Evolutionary conservation across 1,140 invertebrate species (phyloP), one percentile per base, ranked within the genome.

Genomic region (Tetramorium simillimum): DNA sequence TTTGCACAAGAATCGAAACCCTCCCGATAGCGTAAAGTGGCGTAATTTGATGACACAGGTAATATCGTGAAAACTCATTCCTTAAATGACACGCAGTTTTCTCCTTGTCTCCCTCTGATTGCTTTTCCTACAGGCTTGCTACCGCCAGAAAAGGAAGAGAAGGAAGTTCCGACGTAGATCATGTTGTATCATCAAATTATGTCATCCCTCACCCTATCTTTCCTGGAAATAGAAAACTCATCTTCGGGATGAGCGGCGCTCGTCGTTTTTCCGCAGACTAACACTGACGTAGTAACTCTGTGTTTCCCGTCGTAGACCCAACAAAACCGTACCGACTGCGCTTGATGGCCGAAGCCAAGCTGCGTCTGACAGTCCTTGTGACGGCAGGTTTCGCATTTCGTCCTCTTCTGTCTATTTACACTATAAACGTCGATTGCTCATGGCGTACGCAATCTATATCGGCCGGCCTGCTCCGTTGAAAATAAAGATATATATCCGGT

Each of bases 371-470:
- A 82, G 80, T 73, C 53, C 24, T 60, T 40, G 65, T 43, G 80
- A 73, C 53, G 70, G 53, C 53, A 82, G 69, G 40, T 75, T 73
- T 60, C 80, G 53, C 80, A 6, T 82, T 75, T 84, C 80, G 28
- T 82, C 69, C 69, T 81, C 46, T 73, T 62, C 80, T 60, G 43
- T 84, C 53, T 84, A 84, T 84, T 84, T 75, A 84, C 53, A 75
- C 69, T 84, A 73, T 84, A 84, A 84, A 84, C 28, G 80, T 75
- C 80, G 80, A 84, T 84, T 75, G 69, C 37, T 46, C 28, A 75
- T 60, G 80, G 69, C 40, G 40, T 60, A 60, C 80, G 65, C 40
- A 49, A 60, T 40, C 67, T 49, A 73, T 63, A 73, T 73, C 56
- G 53, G 40, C 3, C 24, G 53, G 43, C 24, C 70, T 72, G 51